Conservation (phyloP, 2,113 vertebrate genomes). For the Abramis brama region DNA sequence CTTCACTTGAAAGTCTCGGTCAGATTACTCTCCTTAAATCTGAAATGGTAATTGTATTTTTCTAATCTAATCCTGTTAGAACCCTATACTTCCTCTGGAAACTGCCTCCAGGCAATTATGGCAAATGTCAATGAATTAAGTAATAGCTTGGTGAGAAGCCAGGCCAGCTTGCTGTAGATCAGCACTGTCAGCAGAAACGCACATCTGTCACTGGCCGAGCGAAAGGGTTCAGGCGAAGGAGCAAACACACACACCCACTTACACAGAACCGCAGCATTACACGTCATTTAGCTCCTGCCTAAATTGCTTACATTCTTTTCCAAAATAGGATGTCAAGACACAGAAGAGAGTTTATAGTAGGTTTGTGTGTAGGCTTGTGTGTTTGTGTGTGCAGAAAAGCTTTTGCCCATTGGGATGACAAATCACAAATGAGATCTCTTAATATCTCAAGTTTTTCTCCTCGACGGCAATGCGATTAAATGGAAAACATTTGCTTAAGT, state of each 20-base stretch:
- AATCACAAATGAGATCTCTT: constrained; percentile 33
- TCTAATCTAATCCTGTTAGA: constrained; percentile 78
- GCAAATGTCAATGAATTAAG: constrained; percentile 82
- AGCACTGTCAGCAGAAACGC: constrained; percentile 74
- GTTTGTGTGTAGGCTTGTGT: neutral
- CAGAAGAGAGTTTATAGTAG: constrained; percentile 28
- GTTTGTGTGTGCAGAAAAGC: constrained; percentile 10
- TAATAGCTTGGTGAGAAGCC: constrained; percentile 77
- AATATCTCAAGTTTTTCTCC: constrained; percentile 16
- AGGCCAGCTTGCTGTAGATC: constrained; percentile 70
- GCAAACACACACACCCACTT: constrained; percentile 40
- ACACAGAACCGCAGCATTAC: constrained; percentile 29
- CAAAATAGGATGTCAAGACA: constrained; percentile 37
- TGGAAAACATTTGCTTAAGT: neutral
- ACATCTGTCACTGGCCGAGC: constrained; percentile 70
- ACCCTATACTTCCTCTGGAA: constrained; percentile 67
- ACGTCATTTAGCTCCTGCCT: constrained; percentile 64
- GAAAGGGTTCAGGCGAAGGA: constrained; percentile 39
- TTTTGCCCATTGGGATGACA: constrained; percentile 15
- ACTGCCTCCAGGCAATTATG: constrained; percentile 77
- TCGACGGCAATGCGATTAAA: constrained; percentile 13
- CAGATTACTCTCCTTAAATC: constrained; percentile 69
- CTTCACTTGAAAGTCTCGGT: constrained; percentile 40
- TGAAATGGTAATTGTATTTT: constrained; percentile 78
- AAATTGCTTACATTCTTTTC: constrained; percentile 45